Evolutionary conservation across 2,888 invertebrate species (phyloP).

Genomic region (Neria commutata): DNA sequence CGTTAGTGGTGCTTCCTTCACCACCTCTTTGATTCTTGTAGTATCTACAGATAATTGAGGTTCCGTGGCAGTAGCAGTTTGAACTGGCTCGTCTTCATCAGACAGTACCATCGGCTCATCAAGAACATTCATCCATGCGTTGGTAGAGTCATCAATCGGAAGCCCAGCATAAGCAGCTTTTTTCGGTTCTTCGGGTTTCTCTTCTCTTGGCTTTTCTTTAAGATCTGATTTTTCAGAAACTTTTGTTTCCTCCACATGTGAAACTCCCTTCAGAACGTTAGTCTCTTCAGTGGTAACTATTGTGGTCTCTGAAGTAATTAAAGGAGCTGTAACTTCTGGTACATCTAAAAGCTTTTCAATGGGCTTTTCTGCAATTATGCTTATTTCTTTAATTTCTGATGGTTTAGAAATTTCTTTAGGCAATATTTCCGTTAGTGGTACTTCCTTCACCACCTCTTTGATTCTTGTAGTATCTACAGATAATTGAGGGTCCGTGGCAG

Average conservation of each 20-base stretch:
- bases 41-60: too few species aligned
- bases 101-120: conserved; percentile 52
- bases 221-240: not conserved
- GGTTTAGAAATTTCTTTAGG: conserved; percentile 9
- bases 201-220: not conserved
- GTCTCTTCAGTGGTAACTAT: too few species aligned
- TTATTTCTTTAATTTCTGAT: conserved; percentile 13
- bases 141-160: conserved; percentile 44
- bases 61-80: too few species aligned
- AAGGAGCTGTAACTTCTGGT: conserved; percentile 16
- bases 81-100: not conserved
- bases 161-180: conserved; percentile 38
- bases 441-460: not conserved
- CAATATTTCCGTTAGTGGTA: too few species aligned
- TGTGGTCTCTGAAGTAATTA: too few species aligned
- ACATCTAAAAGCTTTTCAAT: not conserved
- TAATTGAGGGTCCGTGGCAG: not conserved
- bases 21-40: too few species aligned
- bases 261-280: too few species aligned
- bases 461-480: not conserved
- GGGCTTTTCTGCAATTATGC: too few species aligned
- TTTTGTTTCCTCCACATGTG: too few species aligned
- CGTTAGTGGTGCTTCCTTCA: too few species aligned
- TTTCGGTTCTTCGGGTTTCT: conserved; percentile 22
- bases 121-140: conserved; percentile 47